Percentiles rank a stretch among this genome's conserved stretches.
Conservation (phyloP, 2,888 invertebrate genomes). For the Tryphoninae sp. region DNA sequence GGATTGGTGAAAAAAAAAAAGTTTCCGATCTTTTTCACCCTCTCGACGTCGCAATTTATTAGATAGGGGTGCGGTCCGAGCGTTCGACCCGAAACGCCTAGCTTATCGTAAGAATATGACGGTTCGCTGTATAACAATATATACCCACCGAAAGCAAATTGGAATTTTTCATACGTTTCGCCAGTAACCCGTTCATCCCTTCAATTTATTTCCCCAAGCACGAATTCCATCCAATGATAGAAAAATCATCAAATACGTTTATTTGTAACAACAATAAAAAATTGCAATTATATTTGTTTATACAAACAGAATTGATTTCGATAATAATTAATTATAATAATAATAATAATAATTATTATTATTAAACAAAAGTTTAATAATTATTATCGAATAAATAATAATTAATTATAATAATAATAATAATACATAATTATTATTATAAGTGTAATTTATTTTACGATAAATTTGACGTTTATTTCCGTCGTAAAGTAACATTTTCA, state of each 20-base stretch:
- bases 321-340: no score
- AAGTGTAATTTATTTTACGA: no score
- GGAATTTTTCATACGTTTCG: not conserved
- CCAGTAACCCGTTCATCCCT: not conserved
- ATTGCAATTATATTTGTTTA: no score
- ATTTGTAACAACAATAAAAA: no score
- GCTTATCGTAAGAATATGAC: constrained; percentile 27
- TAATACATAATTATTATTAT: no score
- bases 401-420: no score
- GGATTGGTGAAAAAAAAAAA: constrained; percentile 10
- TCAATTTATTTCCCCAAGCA: not conserved
- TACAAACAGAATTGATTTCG: no score
- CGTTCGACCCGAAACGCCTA: constrained; percentile 28
- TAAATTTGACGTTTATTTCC: not conserved
- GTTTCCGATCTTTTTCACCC: constrained; percentile 28
- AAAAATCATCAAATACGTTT: not conserved
- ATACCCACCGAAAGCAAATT: not conserved
- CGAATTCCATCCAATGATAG: not conserved
- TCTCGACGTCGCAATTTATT: constrained; percentile 34
- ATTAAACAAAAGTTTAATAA: no score
- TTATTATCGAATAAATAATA: no score
- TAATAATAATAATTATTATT: no score
- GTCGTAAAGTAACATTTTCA: not conserved
- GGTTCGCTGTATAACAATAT: constrained; percentile 37
- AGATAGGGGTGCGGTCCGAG: constrained; percentile 24